A percentile compares a stretch with the other conserved stretches of the same genome.
Evolutionary conservation across 2,113 vertebrate genomes (phyloP).

Genomic region (Bungarus multicinctus): DNA sequence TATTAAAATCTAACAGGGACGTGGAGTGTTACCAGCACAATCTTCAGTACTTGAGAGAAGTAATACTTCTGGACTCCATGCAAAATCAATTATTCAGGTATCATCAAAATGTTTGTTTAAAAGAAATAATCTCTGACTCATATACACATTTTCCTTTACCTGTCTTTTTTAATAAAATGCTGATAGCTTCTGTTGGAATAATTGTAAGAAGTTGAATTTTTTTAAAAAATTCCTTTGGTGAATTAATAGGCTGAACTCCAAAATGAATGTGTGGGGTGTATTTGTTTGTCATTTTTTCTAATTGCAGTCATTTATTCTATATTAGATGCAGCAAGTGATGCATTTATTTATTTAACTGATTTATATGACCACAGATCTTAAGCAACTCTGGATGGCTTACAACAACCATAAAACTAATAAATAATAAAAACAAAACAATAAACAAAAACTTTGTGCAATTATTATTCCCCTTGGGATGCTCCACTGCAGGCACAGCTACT

Average conservation of each 20-base stretch:
- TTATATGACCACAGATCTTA: neutral
- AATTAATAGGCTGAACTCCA: neutral
- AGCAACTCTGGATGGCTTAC: neutral
- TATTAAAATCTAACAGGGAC: conserved; percentile 64
- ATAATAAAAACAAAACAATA: neutral
- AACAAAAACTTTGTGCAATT: neutral
- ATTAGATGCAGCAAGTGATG: neutral
- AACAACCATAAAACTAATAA: neutral
- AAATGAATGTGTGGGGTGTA: neutral
- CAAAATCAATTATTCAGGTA: conserved; percentile 73
- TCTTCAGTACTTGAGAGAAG: conserved; percentile 61
- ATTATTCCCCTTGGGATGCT: neutral
- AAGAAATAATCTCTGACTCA: neutral
- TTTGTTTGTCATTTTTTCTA: neutral
- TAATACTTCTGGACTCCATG: conserved; percentile 64
- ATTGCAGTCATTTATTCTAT: neutral
- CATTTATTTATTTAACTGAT: neutral
- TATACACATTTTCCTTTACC: neutral
- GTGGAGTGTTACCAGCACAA: conserved; percentile 56
- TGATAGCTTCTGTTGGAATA: neutral
- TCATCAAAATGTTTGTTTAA: conserved; percentile 9
- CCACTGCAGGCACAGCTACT: neutral
- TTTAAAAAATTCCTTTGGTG: neutral
- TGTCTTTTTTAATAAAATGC: neutral
- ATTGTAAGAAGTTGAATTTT: neutral